phyloP scores from a whole-genome alignment of 2,113 vertebrate species.

The Dipodomys merriami region DNA sequence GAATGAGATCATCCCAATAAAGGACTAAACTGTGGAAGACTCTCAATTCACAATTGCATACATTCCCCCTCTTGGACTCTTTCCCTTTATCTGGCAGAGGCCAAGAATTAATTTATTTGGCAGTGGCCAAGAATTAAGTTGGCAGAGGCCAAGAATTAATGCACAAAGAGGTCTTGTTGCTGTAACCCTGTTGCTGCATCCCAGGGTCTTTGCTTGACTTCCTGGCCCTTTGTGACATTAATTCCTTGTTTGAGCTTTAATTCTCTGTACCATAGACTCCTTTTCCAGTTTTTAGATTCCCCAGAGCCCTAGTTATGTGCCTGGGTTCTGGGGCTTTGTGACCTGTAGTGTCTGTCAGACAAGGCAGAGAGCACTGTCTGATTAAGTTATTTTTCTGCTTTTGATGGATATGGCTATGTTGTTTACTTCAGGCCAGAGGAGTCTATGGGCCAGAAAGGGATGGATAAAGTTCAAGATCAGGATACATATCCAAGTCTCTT shows the following conservation, averaged over 20 bases:
- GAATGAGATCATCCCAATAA: not conserved
- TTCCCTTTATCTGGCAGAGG: not conserved
- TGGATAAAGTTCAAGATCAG: not conserved
- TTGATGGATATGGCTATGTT: not conserved
- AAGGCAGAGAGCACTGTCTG: not conserved
- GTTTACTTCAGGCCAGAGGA: not conserved
- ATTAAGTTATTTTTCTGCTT: not conserved
- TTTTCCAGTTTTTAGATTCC: not conserved
- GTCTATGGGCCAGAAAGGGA: not conserved
- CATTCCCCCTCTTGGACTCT: not conserved
- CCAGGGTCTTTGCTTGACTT: not conserved
- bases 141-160: slow-evolving; percentile 31
- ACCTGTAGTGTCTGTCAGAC: not conserved
- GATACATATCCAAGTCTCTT: not conserved
- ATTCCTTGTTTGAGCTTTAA: slow-evolving; percentile 42
- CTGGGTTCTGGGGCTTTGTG: not conserved
- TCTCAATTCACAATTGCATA: not conserved
- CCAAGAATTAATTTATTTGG: not conserved
- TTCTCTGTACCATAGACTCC: not conserved
- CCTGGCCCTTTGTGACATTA: not conserved
- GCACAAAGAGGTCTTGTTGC: not conserved
- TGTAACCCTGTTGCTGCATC: not conserved
- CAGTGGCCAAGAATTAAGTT: not conserved
- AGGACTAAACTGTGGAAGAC: not conserved
- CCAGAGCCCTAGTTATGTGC: not conserved